Percentiles rank a stretch among this genome's conserved stretches.
Evolutionary conservation across 2,113 vertebrate species (phyloP).

Genomic region (Pelusios castaneus): DNA sequence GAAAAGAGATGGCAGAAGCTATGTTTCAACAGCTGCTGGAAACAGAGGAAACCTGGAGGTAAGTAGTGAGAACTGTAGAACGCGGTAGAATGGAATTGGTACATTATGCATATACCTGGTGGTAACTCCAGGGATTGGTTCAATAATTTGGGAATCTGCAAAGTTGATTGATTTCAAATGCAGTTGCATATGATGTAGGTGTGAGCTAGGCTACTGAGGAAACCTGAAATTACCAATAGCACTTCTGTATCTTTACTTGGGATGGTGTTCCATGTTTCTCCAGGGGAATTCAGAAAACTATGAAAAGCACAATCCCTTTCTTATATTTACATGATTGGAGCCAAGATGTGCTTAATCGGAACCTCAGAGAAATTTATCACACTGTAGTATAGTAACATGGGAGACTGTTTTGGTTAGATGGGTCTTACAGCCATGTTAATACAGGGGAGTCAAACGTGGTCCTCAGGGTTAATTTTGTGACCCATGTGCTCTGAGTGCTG

Average conservation of each 20-base stretch:
- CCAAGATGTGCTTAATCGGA: neutral
- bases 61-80: neutral
- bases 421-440: no score
- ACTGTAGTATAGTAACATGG: no score
- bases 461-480: no score
- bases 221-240: neutral
- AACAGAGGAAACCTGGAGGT: constrained; percentile 85
- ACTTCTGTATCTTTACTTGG: neutral
- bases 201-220: neutral
- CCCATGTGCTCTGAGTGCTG: no score
- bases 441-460: no score
- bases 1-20: constrained; percentile 90
- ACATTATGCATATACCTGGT: neutral
- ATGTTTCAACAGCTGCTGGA: constrained; percentile 87
- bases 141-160: neutral
- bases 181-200: neutral
- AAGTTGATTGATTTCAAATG: neutral
- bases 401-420: no score
- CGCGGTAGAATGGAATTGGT: neutral
- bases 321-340: neutral
- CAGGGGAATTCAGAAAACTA: neutral
- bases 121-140: neutral
- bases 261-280: neutral
- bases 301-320: neutral
- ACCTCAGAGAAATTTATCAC: no score